phyloP scores from a whole-genome alignment of 2,113 vertebrate genomes.

The Halcyon senegalensis region DNA sequence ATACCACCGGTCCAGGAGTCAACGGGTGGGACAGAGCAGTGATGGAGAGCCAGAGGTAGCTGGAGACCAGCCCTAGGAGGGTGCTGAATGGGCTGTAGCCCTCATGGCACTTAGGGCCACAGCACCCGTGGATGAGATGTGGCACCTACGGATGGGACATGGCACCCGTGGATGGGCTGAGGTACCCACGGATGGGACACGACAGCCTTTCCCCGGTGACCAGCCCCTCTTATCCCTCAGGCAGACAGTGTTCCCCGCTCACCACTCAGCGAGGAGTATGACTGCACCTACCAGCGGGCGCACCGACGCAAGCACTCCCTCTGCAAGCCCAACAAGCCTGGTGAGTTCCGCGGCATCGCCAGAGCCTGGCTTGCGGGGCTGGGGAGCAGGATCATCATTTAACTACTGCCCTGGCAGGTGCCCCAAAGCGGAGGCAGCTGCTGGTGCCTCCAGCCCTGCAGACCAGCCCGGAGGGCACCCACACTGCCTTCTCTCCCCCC shows the following conservation, averaged over 20 bases:
- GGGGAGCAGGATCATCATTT: rapidly evolving
- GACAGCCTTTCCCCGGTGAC: not conserved
- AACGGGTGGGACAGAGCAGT: not conserved
- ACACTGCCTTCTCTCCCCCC: not conserved
- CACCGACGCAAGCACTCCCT: slow-evolving; percentile 78
- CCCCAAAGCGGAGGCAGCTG: not conserved
- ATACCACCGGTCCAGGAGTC: not conserved
- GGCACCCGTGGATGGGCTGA: not conserved
- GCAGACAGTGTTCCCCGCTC: slow-evolving; percentile 89
- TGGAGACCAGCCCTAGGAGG: not conserved
- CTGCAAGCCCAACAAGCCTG: slow-evolving; percentile 80
- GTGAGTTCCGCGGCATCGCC: slow-evolving; percentile 55
- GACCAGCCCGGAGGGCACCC: not conserved
- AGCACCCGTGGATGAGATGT: not conserved
- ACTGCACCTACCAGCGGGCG: slow-evolving; percentile 77
- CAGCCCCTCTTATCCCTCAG: slow-evolving; percentile 68
- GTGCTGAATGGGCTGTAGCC: not conserved
- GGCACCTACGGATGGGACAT: not conserved
- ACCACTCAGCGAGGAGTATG: slow-evolving; percentile 84
- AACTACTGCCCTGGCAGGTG: not conserved
- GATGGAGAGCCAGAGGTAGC: not conserved
- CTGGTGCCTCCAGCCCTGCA: not conserved
- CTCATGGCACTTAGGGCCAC: no score
- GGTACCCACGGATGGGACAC: not conserved
- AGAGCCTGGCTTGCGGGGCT: not conserved